Base-by-base conservation (phyloP, 2,113 vertebrate species). In the Paraplagusia blochii region DNA sequence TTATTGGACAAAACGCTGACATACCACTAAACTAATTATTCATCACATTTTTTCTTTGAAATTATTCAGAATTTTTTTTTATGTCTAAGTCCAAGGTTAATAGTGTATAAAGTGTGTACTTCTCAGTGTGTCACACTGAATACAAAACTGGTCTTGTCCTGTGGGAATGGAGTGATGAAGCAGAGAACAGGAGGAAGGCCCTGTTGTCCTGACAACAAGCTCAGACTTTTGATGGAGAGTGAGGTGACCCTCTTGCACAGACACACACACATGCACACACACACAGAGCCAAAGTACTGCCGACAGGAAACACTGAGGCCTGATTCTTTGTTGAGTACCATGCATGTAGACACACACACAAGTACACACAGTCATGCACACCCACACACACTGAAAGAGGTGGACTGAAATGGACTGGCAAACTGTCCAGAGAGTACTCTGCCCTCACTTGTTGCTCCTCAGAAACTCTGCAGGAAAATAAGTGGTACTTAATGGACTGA, bases 101-200 rank as follows among this genome's bases (percentile, higher is more conserved):
- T n/a, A 42, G 60, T 8, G 34, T 85, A 74, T 76, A 74, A 80
- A 81, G 78, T 75, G 84, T 90, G 87, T 88, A 85, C 80, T 85
- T 85, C 82, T 82, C 82, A 83, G 77, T 87, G 80, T 88, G 83
- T 83, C 50, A 66, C 55, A 67, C n/a, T 62, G 63, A 54, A 74
- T 72, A 92, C 89, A 92, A 87, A 88, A 87, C 85, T 82, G 77
- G 81, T 88, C 89, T 91, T 92, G 89, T 91, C 90, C 73, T 65
- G 74, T 73, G 72, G 62, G 78, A 86, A 88, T 86, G 81, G 22
- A 29, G 63, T 61, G 79, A 80, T 81, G 81, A 80, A 66, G 64
- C 55, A 59, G 22, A 61, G 49, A 39, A 66, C 58, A 35, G 58
- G 56, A 38, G 52, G 57, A 49, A 76, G 64, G 7, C 64, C 47